phyloP scores from a whole-genome alignment of 2,888 invertebrate genomes.

The Dyspetes luteomarginatus region DNA sequence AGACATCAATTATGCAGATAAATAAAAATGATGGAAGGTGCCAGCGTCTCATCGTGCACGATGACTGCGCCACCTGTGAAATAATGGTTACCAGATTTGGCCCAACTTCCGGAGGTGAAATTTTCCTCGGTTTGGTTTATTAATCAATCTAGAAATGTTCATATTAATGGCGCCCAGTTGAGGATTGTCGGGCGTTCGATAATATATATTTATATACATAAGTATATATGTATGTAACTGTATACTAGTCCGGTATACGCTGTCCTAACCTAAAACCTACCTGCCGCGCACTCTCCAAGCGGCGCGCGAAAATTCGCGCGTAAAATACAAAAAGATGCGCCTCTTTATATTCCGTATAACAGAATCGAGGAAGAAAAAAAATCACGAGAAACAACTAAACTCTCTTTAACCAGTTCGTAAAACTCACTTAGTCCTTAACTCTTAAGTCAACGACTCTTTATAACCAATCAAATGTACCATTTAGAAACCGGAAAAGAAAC shows the following conservation, averaged over 20 bases:
- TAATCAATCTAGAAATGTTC: conserved; percentile 37
- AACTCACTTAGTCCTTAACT: conserved; percentile 71
- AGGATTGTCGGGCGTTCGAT: conserved; percentile 32
- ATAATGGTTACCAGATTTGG: background rate
- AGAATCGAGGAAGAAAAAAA: conserved; percentile 54
- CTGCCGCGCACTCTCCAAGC: conserved; percentile 36
- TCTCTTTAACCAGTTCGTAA: conserved; percentile 65
- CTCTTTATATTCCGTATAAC: conserved; percentile 56
- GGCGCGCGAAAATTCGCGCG: conserved; percentile 16
- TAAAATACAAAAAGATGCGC: too few species aligned
- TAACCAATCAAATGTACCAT: conserved; percentile 76
- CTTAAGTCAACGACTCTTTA: conserved; percentile 73
- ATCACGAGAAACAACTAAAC: conserved; percentile 28
- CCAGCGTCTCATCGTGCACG: background rate
- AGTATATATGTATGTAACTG: conserved; percentile 66
- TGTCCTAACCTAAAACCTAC: conserved; percentile 74
- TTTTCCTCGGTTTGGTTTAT: conserved; percentile 25
- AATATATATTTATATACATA: conserved; percentile 55
- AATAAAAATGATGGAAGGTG: background rate
- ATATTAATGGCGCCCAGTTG: conserved; percentile 13
- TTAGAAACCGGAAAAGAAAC: conserved; percentile 59
- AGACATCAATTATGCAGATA: background rate
- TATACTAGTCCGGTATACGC: conserved; percentile 82
- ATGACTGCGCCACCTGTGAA: background rate
- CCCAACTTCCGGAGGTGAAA: conserved; percentile 4